These are phyloP conservation scores for Dicrurus megarhynchus DNA, from an alignment of 2,113 vertebrate genomes.

Conservation along the genomic window DNA sequence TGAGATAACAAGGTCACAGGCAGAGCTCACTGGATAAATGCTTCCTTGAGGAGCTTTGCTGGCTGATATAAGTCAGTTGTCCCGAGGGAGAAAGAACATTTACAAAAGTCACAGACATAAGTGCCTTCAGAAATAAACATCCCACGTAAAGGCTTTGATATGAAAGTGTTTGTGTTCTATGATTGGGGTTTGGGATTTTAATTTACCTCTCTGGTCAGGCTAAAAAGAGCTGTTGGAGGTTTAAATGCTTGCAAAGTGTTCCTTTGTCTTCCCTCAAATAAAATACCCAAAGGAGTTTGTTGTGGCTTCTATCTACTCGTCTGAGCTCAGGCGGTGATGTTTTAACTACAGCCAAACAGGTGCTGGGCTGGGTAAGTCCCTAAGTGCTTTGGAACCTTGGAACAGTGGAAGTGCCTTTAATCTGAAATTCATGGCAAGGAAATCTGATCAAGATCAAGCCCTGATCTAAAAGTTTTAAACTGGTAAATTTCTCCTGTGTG, in stretches of 20 bases:
- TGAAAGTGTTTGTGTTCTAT: neutral
- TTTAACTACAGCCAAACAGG: neutral
- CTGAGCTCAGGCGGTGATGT: neutral
- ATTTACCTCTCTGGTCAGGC: neutral
- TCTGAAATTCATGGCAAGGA: neutral
- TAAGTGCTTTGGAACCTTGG: neutral
- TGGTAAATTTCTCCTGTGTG: neutral
- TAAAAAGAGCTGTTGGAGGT: neutral
- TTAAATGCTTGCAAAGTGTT: neutral
- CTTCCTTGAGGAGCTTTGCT: neutral
- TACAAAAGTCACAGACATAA: neutral
- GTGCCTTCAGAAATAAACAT: neutral
- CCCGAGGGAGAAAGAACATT: neutral
- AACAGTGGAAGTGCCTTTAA: neutral
- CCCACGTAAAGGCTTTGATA: neutral
- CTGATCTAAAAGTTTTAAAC: neutral
- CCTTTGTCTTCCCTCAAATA: neutral
- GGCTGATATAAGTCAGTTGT: neutral
- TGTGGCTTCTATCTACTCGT: neutral
- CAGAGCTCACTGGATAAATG: neutral
- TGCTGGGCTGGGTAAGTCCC: neutral
- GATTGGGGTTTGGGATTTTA: neutral
- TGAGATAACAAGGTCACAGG: neutral
- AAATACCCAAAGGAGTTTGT: neutral
- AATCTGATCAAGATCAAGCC: neutral